Evolutionary conservation across 1,140 invertebrate species (phyloP), one percentile per base, ranked within the genome.

Genomic region (Probaryconus sp.): DNA sequence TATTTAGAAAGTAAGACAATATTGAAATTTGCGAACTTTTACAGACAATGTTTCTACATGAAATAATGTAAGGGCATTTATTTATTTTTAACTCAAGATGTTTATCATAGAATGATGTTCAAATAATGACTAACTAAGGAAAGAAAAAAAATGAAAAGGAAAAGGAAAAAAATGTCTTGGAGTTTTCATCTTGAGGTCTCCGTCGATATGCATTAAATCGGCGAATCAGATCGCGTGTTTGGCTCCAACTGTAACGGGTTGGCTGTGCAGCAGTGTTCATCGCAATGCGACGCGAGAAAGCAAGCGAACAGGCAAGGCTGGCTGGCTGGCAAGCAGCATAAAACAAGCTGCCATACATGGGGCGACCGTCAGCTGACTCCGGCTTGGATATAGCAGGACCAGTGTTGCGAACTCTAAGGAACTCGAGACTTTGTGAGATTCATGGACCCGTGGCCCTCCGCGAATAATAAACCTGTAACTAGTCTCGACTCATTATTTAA

Each of bases 281-380:
- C 73, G 81, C 77, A 80, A 82, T 83, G 80, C 81, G 74, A 82
- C 74, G 78, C 63, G 55, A 68, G 63, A 53, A 63, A 74, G 63
- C 71, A 53, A 69, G 56, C 63, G 37, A 37, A 33, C 42, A 70
- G 50, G 48, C 31, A 47, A 31, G 48, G 43, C n/a, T n/a, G n/a
- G n/a, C n/a, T 53, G 45, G 37, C 65, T 55, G 40, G 65, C 79
- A 79, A 79, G 77, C 81, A 74, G 80, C 78, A 85, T 85, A 85
- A 85, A 87, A 85, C 85, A 87, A 87, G 86, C 84, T 87, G 84
- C 84, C 86, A 85, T 86, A 87, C 86, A 87, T 87, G 86, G 86
- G 85, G 84, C 83, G 86, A 86, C 82, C 86, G 86, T 85, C 84
- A 84, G 82, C 79, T 78, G 78, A 80, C 82, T 83, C 81, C 75